Evolutionary conservation across 2,113 vertebrate genomes (phyloP).

Genomic region (Coptodon rendalli): DNA sequence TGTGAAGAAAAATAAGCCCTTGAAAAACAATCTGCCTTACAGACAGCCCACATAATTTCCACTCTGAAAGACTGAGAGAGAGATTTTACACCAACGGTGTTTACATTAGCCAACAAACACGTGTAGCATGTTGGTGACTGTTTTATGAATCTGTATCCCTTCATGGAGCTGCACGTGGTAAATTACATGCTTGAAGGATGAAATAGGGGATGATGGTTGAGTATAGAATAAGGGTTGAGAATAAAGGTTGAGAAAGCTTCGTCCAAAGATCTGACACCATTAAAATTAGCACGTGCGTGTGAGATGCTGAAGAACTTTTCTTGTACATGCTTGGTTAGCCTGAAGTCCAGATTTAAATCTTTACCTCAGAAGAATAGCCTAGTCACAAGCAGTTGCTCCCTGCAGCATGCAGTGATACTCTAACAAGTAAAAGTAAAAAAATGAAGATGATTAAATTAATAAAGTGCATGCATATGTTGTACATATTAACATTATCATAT

Average conservation of each 20-base stretch:
- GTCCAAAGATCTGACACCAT: not conserved
- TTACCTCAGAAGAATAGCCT: not conserved
- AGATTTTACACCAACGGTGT: conserved; percentile 46
- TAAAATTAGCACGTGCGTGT: not conserved
- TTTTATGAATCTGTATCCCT: conserved; percentile 44
- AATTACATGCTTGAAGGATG: not conserved
- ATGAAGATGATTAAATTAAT: not conserved
- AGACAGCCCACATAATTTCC: not conserved
- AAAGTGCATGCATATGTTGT: not conserved
- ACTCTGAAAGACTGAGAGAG: conserved; percentile 37
- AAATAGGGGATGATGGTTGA: conserved; percentile 16
- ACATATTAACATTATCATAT: not conserved
- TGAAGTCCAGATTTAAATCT: not conserved
- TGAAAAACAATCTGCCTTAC: not conserved
- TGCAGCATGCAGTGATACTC: not conserved
- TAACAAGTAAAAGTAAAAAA: not conserved
- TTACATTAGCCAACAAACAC: not conserved
- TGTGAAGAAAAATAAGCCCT: not conserved
- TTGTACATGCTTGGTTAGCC: not conserved
- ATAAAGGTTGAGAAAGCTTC: not conserved
- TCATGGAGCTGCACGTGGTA: not conserved
- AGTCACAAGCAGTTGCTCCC: not conserved
- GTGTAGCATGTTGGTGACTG: conserved; percentile 21
- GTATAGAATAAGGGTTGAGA: not conserved
- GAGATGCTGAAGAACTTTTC: not conserved